Base-by-base conservation (phyloP, 2,113 vertebrate species). In the Todiramphus saurophagus region DNA sequence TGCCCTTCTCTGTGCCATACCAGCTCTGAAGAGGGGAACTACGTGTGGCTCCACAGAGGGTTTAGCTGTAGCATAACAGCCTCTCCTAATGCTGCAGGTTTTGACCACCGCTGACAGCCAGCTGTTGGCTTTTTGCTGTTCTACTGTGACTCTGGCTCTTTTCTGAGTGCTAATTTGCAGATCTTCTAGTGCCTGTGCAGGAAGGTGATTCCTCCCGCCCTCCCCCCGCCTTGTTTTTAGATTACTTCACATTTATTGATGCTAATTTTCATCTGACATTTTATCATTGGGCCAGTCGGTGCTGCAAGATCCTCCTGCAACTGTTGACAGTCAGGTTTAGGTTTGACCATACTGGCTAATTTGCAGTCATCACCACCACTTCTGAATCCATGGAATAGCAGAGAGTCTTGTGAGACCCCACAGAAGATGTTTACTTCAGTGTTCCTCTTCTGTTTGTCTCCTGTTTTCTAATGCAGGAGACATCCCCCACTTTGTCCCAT, bases 221-320 rank as follows among this genome's bases (percentile, higher is more conserved):
- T 3, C 59, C 46, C 43, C 2, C 2, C 2, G 4, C 6, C 10
- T 15, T 4, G 59, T 37, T 30, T 81, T 55, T 20, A 74, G 69
- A 68, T 91, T 58, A 66, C 33, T 3, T 95, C 94, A 44, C 62
- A 89, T 96, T 97, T 95, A n/a, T 11, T 2, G 66, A 94, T 94
- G 93, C n/a, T 94, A 64, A 91, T 95, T 95, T 91, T 50, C 10
- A 1, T 30, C 69, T 94, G 89, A 23, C 73, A 53, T 95, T 95
- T 95, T 21, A 25, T 27, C 31, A 1, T 7, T 1, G 13, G 56
- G 9, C 75, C 3, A 0, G 15, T 28, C 77, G 9, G 79, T 31
- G 75, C 58, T 68, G n/a, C 13, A 3, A 10, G 39, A 64, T 68
- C 83, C 51, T 75, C 56, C 73, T 43, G 84, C 84, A 58, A 3